A percentile compares a stretch with the other conserved stretches of the same genome.
Conservation (phyloP, 2,113 vertebrate genomes). For the Tor tambroides region DNA sequence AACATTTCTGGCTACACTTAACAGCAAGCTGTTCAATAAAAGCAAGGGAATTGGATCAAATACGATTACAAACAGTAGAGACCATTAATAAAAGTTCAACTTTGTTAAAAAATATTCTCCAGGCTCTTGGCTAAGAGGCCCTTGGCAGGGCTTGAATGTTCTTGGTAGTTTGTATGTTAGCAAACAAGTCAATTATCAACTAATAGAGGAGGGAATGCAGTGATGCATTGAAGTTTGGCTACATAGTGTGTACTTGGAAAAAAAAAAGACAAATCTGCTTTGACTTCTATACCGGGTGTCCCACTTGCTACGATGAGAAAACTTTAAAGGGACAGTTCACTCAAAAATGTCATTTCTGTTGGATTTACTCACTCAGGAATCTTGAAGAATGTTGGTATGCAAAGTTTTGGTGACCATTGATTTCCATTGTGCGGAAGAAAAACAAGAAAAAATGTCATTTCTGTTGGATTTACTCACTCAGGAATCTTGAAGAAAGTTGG, state of each 20-base stretch:
- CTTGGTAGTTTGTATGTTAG: constrained; percentile 29
- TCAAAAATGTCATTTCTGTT: background rate
- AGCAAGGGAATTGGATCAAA: background rate
- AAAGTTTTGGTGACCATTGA: background rate
- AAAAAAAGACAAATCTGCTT: background rate
- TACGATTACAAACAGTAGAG: background rate
- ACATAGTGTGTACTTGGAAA: background rate
- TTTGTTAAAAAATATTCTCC: constrained; percentile 18
- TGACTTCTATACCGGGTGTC: background rate
- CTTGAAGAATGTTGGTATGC: background rate
- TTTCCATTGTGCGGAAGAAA: background rate
- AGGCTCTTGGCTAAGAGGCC: constrained; percentile 10
- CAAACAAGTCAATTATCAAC: constrained; percentile 47
- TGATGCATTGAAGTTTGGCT: background rate
- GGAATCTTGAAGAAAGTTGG: background rate
- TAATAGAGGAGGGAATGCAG: constrained; percentile 8
- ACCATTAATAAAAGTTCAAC: constrained; percentile 11
- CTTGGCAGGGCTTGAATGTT: constrained; percentile 23
- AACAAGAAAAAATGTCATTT: background rate
- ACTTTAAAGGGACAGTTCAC: background rate
- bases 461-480: background rate
- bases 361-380: background rate
- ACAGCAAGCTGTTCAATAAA: background rate
- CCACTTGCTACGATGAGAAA: background rate
- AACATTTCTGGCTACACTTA: background rate